Conservation (phyloP, 2,113 vertebrate genomes). For the Tyrannus savana region DNA sequence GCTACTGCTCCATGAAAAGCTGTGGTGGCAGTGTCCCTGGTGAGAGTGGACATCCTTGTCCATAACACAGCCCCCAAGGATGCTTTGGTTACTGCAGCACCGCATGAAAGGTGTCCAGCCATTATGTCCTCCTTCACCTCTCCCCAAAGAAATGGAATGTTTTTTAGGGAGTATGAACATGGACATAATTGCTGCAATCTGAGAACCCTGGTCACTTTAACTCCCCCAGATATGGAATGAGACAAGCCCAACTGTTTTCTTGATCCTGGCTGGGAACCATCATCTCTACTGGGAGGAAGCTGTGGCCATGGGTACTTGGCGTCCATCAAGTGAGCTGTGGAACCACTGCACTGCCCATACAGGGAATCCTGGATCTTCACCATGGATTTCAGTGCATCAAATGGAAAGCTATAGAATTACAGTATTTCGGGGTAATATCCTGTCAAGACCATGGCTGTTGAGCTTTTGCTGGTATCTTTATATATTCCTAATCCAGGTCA, state of each 20-base stretch:
- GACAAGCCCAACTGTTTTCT: not conserved
- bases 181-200: not conserved
- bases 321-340: not conserved
- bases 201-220: not conserved
- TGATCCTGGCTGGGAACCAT: accelerated
- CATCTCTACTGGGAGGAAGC: not conserved
- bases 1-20: not conserved
- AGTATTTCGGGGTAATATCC: not conserved
- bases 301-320: accelerated
- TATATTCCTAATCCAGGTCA: not conserved
- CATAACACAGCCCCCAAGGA: not conserved
- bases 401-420: not conserved
- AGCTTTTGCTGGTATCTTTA: not conserved
- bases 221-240: not conserved
- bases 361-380: not conserved
- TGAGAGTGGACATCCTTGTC: not conserved
- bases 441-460: not conserved
- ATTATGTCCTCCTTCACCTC: not conserved
- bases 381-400: not conserved
- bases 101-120: not conserved
- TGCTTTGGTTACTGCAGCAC: not conserved
- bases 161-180: not conserved
- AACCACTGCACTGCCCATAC: not conserved
- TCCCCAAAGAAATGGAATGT: not conserved
- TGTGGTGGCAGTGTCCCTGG: not conserved